Evolutionary conservation across 1,140 invertebrate genomes (phyloP).

Genomic region (Brachionus rotundiformis): DNA sequence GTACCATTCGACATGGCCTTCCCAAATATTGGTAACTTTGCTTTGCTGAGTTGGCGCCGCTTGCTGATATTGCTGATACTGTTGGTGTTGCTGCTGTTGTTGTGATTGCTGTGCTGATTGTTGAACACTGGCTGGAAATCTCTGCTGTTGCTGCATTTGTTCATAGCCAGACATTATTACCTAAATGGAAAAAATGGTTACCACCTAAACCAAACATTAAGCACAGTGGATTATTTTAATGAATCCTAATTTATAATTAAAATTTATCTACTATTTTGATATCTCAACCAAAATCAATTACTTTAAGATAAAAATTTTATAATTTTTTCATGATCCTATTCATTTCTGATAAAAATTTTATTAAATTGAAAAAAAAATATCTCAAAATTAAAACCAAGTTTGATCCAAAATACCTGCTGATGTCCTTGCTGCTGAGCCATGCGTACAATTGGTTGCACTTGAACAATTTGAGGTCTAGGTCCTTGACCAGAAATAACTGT

Average conservation of each 20-base stretch:
- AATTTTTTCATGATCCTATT: too few species aligned
- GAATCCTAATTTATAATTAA: too few species aligned
- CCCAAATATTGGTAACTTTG: constrained; percentile 1
- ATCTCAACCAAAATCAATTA: too few species aligned
- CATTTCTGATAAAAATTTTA: too few species aligned
- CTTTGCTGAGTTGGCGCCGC: neutral
- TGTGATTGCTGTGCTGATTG: neutral
- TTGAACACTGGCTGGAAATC: constrained; percentile 10
- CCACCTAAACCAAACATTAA: too few species aligned
- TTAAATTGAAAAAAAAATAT: too few species aligned
- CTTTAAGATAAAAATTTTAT: too few species aligned
- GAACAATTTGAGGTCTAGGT: constrained; percentile 28
- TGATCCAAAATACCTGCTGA: too few species aligned
- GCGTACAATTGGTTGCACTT: neutral
- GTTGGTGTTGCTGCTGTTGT: neutral
- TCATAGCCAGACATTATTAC: constrained; percentile 20
- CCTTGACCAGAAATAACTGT: neutral
- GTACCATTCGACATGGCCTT: constrained; percentile 24
- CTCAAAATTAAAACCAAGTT: too few species aligned
- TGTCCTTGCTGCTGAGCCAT: neutral
- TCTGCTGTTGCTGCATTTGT: constrained; percentile 28
- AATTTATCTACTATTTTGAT: too few species aligned
- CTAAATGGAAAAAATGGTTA: too few species aligned
- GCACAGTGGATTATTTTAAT: too few species aligned
- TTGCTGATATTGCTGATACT: neutral